Base-by-base conservation (phyloP, 92 coral and sea anemone genomes). In the Porites divaricata region DNA sequence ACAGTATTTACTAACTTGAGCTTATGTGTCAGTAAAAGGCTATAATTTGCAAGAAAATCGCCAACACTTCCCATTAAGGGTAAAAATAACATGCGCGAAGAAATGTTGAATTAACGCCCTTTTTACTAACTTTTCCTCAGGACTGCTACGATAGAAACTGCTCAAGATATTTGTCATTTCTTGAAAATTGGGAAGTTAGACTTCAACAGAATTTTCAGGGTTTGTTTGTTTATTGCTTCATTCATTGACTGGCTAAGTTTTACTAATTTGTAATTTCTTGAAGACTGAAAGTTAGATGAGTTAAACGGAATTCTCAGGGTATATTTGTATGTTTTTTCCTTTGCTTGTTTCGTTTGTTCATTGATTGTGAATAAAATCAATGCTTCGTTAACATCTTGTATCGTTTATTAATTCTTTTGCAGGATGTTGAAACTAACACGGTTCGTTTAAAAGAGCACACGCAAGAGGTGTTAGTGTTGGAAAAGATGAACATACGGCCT, bases 401-500 rank as follows among this genome's bases (percentile, higher is more conserved):
- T 45, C 25, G 9, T 21, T 23, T 72, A 24, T 15, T 52, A 57
- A 24, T 15, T 28, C 64, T 50, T 69, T 12, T 21, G 0, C 20
- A 94, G 98, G 95, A 92, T 70, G 95, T 92, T 8, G 93, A 94
- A 63, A 86, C 93, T 9, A 94, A 89, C 85, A 92, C 95, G 4
- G 93, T 94, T 49, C 83, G 91, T 56, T 75, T 94, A 64, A 94
- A 92, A 71, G 98, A 94, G 54, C 90, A 90, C 70, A 89, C 92
- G 1, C 88, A 85, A 61, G 98, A 96, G 45, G 99, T 95, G 14
- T 86, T 96, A 50, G 94, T 96, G 79, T 72, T 96, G 72, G 98
- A 96, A 85, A 90, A 92, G 72, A 84, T 91, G 87, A 86, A 87
- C 28, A 86, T 85, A 52, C 89, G 77, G 6, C 72, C 11, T 12